These are phyloP conservation scores for Orius laevigatus DNA, from an alignment of 1,140 invertebrate species.

Conservation along the genomic window DNA sequence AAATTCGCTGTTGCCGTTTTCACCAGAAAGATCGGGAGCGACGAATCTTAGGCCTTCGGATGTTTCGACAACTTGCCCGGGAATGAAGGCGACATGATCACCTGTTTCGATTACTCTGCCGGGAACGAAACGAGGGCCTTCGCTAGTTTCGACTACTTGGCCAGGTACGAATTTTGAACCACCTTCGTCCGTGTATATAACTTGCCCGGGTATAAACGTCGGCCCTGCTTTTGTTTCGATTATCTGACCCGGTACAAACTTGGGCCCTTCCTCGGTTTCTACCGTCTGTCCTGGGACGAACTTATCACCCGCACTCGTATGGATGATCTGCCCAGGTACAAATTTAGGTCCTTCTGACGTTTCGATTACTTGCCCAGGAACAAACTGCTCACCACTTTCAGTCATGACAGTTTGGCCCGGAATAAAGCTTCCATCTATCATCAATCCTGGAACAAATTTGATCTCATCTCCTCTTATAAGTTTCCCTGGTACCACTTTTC, in stretches of 20 bases:
- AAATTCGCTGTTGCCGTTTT: slow-evolving; percentile 43
- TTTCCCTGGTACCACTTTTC: slow-evolving; percentile 48
- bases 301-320: slow-evolving; percentile 45
- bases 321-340: slow-evolving; percentile 53
- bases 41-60: slow-evolving; percentile 51
- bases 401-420: slow-evolving; percentile 53
- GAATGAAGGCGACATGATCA: slow-evolving; percentile 49
- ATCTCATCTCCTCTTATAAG: slow-evolving; percentile 42
- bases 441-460: slow-evolving; percentile 51
- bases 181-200: slow-evolving; percentile 52
- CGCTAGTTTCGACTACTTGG: slow-evolving; percentile 51
- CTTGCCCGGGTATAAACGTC: slow-evolving; percentile 54
- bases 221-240: slow-evolving; percentile 53
- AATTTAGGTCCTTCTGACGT: slow-evolving; percentile 40
- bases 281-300: slow-evolving; percentile 55
- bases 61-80: slow-evolving; percentile 53
- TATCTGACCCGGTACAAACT: slow-evolving; percentile 53
- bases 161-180: slow-evolving; percentile 53
- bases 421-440: slow-evolving; percentile 44
- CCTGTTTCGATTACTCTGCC: slow-evolving; percentile 48
- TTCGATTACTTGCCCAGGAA: slow-evolving; percentile 40
- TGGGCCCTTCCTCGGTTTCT: slow-evolving; percentile 44
- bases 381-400: slow-evolving; percentile 49
- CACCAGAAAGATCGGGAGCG: slow-evolving; percentile 45
- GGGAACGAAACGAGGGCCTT: slow-evolving; percentile 55